phyloP scores from a whole-genome alignment of 2,888 invertebrate genomes.

The Apamea monoglypha region DNA sequence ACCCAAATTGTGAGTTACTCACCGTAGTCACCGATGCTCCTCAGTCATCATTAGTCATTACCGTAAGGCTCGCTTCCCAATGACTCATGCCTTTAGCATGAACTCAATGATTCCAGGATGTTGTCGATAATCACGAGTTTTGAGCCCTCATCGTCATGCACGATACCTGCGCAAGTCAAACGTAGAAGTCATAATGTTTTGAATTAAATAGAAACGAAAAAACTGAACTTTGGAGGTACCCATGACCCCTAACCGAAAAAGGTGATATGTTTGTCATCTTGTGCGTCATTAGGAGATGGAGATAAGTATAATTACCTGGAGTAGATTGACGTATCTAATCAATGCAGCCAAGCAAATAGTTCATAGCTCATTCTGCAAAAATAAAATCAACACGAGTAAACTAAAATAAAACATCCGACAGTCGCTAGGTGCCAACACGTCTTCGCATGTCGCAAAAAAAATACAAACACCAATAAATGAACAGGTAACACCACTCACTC shows the following conservation, averaged over 20 bases:
- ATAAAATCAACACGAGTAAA: constrained; percentile 5
- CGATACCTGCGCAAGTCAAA: constrained; percentile 34
- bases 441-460: constrained; percentile 44
- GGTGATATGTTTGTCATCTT: constrained; percentile 17
- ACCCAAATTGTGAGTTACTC: constrained; percentile 44
- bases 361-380: constrained; percentile 6
- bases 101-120: constrained; percentile 68
- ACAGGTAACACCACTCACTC: constrained; percentile 53
- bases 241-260: constrained; percentile 11
- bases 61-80: constrained; percentile 61
- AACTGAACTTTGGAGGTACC: background rate
- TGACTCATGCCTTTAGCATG: constrained; percentile 71
- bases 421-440: constrained; percentile 23
- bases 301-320: background rate
- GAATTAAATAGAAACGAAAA: constrained; percentile 1
- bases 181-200: constrained; percentile 29
- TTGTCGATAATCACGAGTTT: constrained; percentile 67
- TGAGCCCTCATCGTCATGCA: constrained; percentile 40
- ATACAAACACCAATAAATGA: constrained; percentile 47
- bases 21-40: constrained; percentile 27
- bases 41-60: constrained; percentile 58
- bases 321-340: background rate
- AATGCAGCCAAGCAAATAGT: background rate
- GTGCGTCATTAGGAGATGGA: background rate
- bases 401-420: constrained; percentile 24